phyloP scores from a whole-genome alignment of 2,888 invertebrate species.

The Nomada flava region DNA sequence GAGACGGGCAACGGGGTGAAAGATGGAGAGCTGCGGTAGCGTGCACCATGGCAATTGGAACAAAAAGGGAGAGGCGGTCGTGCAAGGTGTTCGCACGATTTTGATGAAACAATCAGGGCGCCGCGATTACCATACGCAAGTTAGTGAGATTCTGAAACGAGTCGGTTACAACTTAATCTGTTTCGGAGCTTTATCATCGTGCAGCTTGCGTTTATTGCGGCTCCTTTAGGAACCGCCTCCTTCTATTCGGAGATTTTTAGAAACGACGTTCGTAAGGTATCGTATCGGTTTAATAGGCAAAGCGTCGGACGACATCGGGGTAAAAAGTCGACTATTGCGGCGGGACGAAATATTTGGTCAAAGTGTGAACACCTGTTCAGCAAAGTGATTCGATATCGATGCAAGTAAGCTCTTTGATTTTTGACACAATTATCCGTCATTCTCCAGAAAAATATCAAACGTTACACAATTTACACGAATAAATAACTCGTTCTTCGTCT shows the following conservation, averaged over 20 bases:
- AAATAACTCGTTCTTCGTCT: too few species aligned
- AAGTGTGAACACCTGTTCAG: neutral
- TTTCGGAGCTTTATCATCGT: slow-evolving; percentile 23
- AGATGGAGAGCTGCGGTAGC: neutral
- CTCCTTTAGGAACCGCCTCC: neutral
- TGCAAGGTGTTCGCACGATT: slow-evolving; percentile 63
- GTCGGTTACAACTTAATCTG: slow-evolving; percentile 37
- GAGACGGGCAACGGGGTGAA: neutral
- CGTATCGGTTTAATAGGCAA: neutral
- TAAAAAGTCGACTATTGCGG: neutral
- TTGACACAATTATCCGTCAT: too few species aligned
- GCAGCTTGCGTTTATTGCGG: slow-evolving; percentile 26
- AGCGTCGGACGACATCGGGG: neutral
- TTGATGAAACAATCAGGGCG: slow-evolving; percentile 60
- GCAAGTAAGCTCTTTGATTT: neutral
- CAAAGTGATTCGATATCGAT: neutral
- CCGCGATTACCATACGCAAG: slow-evolving; percentile 44
- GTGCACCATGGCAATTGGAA: slow-evolving; percentile 24
- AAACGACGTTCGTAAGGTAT: neutral
- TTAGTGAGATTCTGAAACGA: slow-evolving; percentile 27
- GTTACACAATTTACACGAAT: too few species aligned
- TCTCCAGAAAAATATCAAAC: too few species aligned
- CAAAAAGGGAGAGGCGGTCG: slow-evolving; percentile 35
- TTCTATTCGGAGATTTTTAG: neutral
- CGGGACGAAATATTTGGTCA: neutral